Evolutionary conservation across 2,113 vertebrate genomes (phyloP), one percentile per base, ranked within the genome.

Genomic region (Sclerurus mexicanus): DNA sequence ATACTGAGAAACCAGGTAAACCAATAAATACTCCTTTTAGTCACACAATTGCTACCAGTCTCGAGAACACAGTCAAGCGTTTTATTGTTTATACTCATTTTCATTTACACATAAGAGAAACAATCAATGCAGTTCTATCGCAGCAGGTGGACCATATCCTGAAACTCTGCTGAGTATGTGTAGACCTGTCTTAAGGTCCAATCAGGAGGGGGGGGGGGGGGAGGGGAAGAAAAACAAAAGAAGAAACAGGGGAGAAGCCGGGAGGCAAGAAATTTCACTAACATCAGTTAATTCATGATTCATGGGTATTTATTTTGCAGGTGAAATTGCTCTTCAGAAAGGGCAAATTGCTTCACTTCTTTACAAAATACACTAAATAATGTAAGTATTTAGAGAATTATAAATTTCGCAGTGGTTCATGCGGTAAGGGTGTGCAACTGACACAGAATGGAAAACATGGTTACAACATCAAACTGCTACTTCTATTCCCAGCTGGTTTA

Each of bases 1-100:
- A 86, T 67, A 91, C 12, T 69, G 80, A 84, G 82, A 73, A 90
- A 92, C 63, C 40, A 68, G 86, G 89, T 89, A 76, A 96, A 79
- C 46, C 71, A 91, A 56, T 72, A 95, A 97, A 87, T 49, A 89
- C 56, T 95, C 67, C 50, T 68, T 83, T 78, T 73, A 96, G 96
- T 87, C 95, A 97, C 63, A 97, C 89, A 97, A 91, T 68, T 89
- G 95, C 60, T 90, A 94, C 73, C 71, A 93, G 68, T 95, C 93
- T 97, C 95, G 91, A 89, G 92, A 97, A 98, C 97, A 97, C 96
- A 96, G 93, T 96, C 97, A 97, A 94, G 95, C 96, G 24, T 97
- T 98, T 98, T 94, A 98, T 97, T 97, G 95, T 97, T 97, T 97
- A 96, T 91, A 96, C 93, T 97, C 92, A 97, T 96, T 98, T 97